A percentile compares a stretch with the other conserved stretches of the same genome.
These are phyloP conservation scores for Ophion ellenae DNA, from an alignment of 2,888 invertebrate species.

Conservation along the genomic window DNA sequence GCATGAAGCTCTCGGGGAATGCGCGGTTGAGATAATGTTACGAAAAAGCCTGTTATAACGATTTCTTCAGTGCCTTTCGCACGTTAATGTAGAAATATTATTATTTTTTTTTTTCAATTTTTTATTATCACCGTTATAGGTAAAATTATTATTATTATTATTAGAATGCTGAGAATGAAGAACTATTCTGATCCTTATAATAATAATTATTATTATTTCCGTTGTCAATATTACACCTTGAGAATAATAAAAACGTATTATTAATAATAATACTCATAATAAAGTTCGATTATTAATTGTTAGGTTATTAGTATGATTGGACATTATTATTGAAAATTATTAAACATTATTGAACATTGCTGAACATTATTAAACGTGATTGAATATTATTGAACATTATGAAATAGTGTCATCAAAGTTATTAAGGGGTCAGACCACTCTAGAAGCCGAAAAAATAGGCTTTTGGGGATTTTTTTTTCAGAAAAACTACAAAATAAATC, in stretches of 20 bases:
- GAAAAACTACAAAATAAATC: no score
- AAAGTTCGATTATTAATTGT: not conserved
- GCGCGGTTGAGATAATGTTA: conserved; percentile 34
- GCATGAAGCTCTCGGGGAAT: conserved; percentile 40
- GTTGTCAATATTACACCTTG: not conserved
- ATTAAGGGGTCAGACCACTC: no score
- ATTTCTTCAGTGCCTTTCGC: not conserved
- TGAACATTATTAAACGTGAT: no score
- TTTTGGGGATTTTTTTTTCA: no score
- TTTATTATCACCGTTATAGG: not conserved
- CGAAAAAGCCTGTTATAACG: not conserved
- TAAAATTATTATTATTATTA: not conserved
- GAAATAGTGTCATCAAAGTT: no score
- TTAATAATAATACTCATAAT: not conserved
- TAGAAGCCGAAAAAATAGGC: no score
- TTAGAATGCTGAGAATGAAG: not conserved
- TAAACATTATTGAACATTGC: no score
- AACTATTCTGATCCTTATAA: not conserved
- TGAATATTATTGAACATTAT: no score
- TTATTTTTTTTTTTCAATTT: not conserved
- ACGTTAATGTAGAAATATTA: conserved; percentile 9
- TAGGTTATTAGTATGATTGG: no score
- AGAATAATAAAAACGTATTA: not conserved
- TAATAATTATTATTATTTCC: no score
- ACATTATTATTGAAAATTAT: not conserved